Evolutionary conservation across 2,113 vertebrate species (phyloP), one percentile per base, ranked within the genome.

Genomic region (Macquaria australasica): DNA sequence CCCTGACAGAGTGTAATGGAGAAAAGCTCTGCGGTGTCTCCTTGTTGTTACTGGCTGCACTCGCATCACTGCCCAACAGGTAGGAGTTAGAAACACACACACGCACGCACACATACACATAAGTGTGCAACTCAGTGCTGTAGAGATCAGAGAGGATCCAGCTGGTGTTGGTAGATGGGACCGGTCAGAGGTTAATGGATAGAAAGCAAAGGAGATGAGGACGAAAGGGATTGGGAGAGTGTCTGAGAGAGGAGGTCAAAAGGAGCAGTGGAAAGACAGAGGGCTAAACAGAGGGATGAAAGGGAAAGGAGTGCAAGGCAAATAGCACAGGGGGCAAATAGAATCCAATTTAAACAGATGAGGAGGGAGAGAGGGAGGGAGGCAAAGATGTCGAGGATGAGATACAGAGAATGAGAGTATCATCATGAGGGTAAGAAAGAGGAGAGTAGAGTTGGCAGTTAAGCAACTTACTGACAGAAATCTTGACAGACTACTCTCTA

Each of bases 141-240:
- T 15, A 25, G 64, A 86, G 77, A 81, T 84, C 74, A 81, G 78
- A 88, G 69, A 73, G 77, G 81, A 68, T 86, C 66, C 81, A 79
- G 84, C 86, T 87, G 84, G 60, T 72, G 59, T 5, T 21, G 25
- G 39, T 69, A 76, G 83, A 82, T 76, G 59, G 84, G 55, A 64
- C 45, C 16, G 83, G 81, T 84, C 81, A 84, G 31, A 73, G 86
- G 89, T 88, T 90, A 90, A 90, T 90, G 81, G 81, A 82, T 51
- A 39, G 77, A 72, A 79, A 70, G 59, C 37, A 63, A 53, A 67
- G 77, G 41, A 76, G 70, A 45, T 28, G 9, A 79, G 77, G 73
- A 56, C 2, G 3, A 77, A 71, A 71, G 62, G 53, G 53, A 71
- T 2, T 37, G 74, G 37, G 53, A 21, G 71, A 63, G 51, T 50